A percentile compares a stretch with the other conserved stretches of the same genome.
These are phyloP conservation scores for Phthorimaea operculella DNA, from an alignment of 1,140 invertebrate genomes.

Conservation along the genomic window DNA sequence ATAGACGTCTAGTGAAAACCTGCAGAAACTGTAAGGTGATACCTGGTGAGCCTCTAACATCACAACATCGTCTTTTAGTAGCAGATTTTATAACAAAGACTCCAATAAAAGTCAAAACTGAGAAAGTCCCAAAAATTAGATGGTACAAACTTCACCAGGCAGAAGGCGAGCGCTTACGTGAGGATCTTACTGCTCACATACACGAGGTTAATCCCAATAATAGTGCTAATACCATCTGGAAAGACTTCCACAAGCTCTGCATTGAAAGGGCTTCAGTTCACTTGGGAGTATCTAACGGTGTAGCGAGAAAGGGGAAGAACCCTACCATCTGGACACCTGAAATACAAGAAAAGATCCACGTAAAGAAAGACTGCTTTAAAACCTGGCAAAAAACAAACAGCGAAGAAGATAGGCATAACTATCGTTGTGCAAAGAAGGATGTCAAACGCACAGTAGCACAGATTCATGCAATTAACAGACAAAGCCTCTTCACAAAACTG, in stretches of 20 bases:
- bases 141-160: neutral
- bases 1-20: neutral
- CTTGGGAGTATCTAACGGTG: neutral
- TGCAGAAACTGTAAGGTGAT: neutral
- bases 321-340: constrained; percentile 1
- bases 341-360: neutral
- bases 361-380: neutral
- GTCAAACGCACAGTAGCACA: too few relatives aligned
- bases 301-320: neutral
- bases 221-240: constrained; percentile 2
- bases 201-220: too few relatives aligned
- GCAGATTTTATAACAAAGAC: neutral
- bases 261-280: neutral
- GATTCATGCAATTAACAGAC: too few relatives aligned
- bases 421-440: too few relatives aligned
- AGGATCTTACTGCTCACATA: too few relatives aligned
- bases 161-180: neutral
- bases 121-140: neutral
- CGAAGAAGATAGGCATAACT: too few relatives aligned
- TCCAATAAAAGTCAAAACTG: neutral
- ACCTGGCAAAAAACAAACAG: neutral
- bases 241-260: neutral
- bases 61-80: neutral
- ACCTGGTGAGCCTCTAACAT: neutral
- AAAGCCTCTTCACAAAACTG: too few relatives aligned